Evolutionary conservation across 2,888 invertebrate genomes (phyloP), one percentile per base, ranked within the genome.

Genomic region (Ochropleura plecta): DNA sequence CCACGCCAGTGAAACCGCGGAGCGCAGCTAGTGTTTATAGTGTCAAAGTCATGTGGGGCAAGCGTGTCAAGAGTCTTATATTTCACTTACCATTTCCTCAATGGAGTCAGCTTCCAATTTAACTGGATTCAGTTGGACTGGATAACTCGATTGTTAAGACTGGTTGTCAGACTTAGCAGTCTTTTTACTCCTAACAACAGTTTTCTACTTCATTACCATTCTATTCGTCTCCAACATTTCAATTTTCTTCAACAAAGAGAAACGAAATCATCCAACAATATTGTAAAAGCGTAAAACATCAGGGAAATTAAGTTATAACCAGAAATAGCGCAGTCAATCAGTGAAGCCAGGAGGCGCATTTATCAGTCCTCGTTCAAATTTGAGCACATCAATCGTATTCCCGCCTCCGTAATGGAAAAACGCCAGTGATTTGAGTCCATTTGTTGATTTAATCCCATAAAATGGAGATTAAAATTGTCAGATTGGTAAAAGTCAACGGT

Each of bases 361-460:
- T 90, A 90, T 92, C 91, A 88, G 86, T 78, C 84, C 84, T 85
- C 86, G 83, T 84, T 87, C 88, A 90, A 92, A 92, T 91, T 92
- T 89, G 88, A 84, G 79, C 77, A 88, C 83, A 91, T 92, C 90
- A 89, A 91, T 92, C 88, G 81, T 81, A 73, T 71, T 66, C 75
- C 76, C 73, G 81, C 78, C 82, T 75, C 78, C 68, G 78, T 89
- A 88, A 86, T 88, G 87, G 87, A 84, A 88, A 88, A 88, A 80
- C 80, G 84, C 51, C 73, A 70, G 78, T 83, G 83, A 83, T 86
- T 83, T 87, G 83, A 84, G 70, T 79, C 79, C 78, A 80, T 87
- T 81, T 83, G 86, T 87, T 79, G 86, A 86, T 87, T 86, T 81
- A 82, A 88, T 82, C 79, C 78, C 65, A 87, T 88, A 83, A 86